Evolutionary conservation across 2,113 vertebrate species (phyloP).

Genomic region (Clarias magur): DNA sequence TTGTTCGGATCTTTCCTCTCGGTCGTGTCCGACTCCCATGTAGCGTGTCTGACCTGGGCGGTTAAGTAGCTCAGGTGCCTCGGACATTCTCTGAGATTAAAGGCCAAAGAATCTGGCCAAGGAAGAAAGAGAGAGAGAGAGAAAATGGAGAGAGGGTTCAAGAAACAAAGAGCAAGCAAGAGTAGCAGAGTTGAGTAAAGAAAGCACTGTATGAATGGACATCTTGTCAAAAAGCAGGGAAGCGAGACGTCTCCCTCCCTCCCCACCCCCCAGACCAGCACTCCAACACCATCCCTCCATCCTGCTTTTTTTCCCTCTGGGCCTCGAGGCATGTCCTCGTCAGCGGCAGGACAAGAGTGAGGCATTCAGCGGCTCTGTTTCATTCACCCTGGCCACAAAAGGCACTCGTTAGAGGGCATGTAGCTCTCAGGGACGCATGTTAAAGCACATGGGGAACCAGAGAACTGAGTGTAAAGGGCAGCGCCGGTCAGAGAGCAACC

Average conservation of each 20-base stretch:
- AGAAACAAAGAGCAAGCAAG: constrained; percentile 38
- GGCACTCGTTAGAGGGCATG: constrained; percentile 42
- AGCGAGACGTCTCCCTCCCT: constrained; percentile 58
- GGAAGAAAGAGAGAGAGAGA: constrained; percentile 51
- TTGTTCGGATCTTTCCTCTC: constrained; percentile 69
- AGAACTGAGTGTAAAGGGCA: constrained; percentile 31
- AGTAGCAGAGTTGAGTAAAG: constrained; percentile 67
- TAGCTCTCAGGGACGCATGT: constrained; percentile 41
- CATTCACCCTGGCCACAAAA: constrained; percentile 44
- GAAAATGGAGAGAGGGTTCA: background rate
- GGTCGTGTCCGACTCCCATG: constrained; percentile 64
- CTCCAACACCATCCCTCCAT: constrained; percentile 23
- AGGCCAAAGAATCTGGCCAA: constrained; percentile 73
- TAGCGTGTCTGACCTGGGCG: constrained; percentile 63
- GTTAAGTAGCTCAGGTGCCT: constrained; percentile 78
- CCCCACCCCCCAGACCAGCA: constrained; percentile 30
- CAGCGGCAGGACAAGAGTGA: constrained; percentile 64
- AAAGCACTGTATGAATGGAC: constrained; percentile 68
- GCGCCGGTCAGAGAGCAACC: background rate
- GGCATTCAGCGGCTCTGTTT: constrained; percentile 59
- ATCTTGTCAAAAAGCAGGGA: constrained; percentile 73
- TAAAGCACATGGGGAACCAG: constrained; percentile 23
- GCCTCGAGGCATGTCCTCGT: constrained; percentile 61
- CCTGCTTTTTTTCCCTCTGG: constrained; percentile 26
- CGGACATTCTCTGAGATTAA: constrained; percentile 78